Percentiles rank a stretch among this genome's conserved stretches.
These are phyloP conservation scores for Thereuonema tuberculata DNA, from an alignment of 1,140 invertebrate genomes.

Conservation along the genomic window DNA sequence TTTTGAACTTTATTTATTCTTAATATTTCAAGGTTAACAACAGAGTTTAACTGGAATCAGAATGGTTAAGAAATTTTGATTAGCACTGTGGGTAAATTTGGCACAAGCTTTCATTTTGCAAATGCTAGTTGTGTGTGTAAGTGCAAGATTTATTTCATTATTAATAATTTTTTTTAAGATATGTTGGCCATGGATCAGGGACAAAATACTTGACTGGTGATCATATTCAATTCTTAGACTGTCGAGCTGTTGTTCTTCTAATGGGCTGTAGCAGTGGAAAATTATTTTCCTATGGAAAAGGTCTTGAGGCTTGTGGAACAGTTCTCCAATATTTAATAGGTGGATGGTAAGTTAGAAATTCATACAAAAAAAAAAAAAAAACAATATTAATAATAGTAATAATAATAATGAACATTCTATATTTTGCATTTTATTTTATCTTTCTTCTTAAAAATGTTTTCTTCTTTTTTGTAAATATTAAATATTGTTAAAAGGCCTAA, in stretches of 20 bases:
- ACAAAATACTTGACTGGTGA: slow-evolving; percentile 27
- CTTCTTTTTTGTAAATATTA: too few species aligned
- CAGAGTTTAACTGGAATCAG: background rate
- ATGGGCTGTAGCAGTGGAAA: slow-evolving; percentile 37
- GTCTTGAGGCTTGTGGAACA: slow-evolving; percentile 30
- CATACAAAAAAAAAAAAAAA: background rate
- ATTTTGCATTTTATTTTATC: background rate
- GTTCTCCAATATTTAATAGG: slow-evolving; percentile 30
- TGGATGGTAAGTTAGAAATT: slow-evolving; percentile 24
- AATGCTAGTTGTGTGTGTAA: too few species aligned
- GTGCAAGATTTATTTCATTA: background rate
- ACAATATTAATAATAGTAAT: too few species aligned
- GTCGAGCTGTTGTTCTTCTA: slow-evolving; percentile 27
- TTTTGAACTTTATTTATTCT: too few species aligned
- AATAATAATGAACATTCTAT: background rate
- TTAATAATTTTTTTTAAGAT: slow-evolving; percentile 14
- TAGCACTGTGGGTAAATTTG: background rate
- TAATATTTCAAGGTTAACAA: too few species aligned
- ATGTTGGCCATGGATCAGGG: slow-evolving; percentile 35
- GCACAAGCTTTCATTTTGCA: too few species aligned
- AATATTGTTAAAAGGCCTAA: too few species aligned
- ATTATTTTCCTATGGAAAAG: slow-evolving; percentile 22
- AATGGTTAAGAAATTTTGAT: background rate
- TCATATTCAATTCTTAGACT: slow-evolving; percentile 24
- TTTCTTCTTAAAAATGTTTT: too few species aligned